phyloP scores from a whole-genome alignment of 2,888 invertebrate genomes.

The Abrostola triplasia region DNA sequence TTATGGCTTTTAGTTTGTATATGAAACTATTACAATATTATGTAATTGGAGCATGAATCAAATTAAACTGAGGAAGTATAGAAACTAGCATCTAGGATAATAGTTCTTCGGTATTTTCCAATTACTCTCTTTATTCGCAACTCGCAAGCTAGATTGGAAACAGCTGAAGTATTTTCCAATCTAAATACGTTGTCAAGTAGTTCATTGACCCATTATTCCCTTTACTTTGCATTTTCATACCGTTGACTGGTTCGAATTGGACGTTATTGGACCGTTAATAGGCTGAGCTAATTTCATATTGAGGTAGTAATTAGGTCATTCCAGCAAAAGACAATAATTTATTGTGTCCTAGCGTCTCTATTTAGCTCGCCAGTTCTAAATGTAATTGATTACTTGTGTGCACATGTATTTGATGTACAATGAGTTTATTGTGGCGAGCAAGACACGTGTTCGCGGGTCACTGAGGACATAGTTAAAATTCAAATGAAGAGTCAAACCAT shows the following conservation, averaged over 20 bases:
- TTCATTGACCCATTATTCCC: slow-evolving; percentile 21
- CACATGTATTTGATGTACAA: slow-evolving; percentile 9
- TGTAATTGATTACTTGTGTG: slow-evolving; percentile 9
- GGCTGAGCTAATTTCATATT: slow-evolving; percentile 3
- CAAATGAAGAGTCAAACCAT: too few species aligned
- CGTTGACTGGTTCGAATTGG: slow-evolving; percentile 13
- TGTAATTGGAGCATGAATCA: slow-evolving; percentile 55
- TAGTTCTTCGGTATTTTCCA: slow-evolving; percentile 43
- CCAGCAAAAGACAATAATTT: slow-evolving; percentile 1
- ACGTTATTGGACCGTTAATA: slow-evolving; percentile 14
- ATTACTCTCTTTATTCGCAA: slow-evolving; percentile 23
- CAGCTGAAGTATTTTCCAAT: slow-evolving; percentile 36
- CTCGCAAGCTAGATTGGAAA: slow-evolving; percentile 31
- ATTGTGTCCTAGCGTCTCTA: neutral
- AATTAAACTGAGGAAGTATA: slow-evolving; percentile 20
- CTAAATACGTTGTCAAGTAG: slow-evolving; percentile 5
- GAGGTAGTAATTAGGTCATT: slow-evolving; percentile 16
- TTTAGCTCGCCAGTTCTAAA: neutral
- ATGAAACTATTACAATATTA: slow-evolving; percentile 51
- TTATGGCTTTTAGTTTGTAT: slow-evolving; percentile 58
- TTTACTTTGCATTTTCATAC: slow-evolving; percentile 22
- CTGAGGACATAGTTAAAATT: neutral
- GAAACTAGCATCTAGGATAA: slow-evolving; percentile 38
- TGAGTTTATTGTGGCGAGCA: neutral
- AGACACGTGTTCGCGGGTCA: slow-evolving; percentile 7